Evolutionary conservation across 1,140 invertebrate species (phyloP), one percentile per base, ranked within the genome.

Genomic region (Scaptodrosophila lebanonensis): DNA sequence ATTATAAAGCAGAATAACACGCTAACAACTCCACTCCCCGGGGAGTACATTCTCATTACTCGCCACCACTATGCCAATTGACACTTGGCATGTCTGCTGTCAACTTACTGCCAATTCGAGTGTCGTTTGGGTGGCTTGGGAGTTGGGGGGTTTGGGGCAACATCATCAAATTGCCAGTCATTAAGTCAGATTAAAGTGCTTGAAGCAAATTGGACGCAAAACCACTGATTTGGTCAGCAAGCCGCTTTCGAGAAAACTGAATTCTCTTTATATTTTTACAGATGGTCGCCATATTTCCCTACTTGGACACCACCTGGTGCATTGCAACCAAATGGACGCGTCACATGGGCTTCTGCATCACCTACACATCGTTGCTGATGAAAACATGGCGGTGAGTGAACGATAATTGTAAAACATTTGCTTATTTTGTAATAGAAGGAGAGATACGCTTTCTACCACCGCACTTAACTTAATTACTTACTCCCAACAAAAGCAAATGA

Each of bases 201-300:
- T n/a, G n/a, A n/a, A n/a, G n/a, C n/a, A n/a, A n/a, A n/a, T n/a
- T n/a, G n/a, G n/a, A n/a, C n/a, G n/a, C n/a, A 52, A 52, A 38
- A 17, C 1, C 5, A 15, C 20, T 63, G 8, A 35, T 33, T 22
- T 45, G 6, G 25, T 33, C 13, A 0, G 35, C 20, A 12, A 30
- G 32, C 32, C 16, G 39, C 25, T 29, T 59, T 22, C 13, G 16
- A 38, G n/a, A 38, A 38, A n/a, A n/a, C n/a, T n/a, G n/a, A n/a
- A 17, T 17, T 1, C 18, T 18, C 16, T 17, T n/a, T 35, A 12
- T 1, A 32, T 29, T 18, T n/a, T 45, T 32, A 1, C 76, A 97
- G 95, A 96, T 97, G 94, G 94, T 93, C 29, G 93, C 95, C 3
- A 95, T 97, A 71, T 97, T 96, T 86, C 94, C 95, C 0, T 93